Evolutionary conservation across 2,888 invertebrate genomes (phyloP).

Genomic region (Eumerus sabulonum): DNA sequence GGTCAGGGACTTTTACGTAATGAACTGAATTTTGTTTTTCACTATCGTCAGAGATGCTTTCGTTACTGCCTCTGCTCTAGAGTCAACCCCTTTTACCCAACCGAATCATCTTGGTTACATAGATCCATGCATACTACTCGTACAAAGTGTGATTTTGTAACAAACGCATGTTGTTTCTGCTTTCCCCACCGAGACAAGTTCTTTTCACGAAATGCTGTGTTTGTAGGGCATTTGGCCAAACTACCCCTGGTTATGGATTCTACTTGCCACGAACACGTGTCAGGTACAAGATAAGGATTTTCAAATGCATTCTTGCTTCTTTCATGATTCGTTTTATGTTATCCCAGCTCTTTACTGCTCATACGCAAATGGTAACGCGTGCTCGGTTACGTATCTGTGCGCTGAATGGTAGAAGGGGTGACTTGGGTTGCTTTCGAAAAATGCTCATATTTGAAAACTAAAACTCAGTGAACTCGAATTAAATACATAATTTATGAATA

Average conservation of each 20-base stretch:
- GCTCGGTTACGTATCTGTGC: too few species aligned
- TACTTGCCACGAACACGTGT: too few species aligned
- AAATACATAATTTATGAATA: background rate
- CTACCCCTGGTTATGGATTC: conserved; percentile 8
- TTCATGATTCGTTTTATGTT: background rate
- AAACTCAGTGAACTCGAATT: conserved; percentile 6
- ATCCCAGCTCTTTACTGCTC: too few species aligned
- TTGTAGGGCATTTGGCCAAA: conserved; percentile 30
- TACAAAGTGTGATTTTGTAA: too few species aligned
- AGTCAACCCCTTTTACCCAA: too few species aligned
- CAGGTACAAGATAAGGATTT: background rate
- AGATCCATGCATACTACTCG: too few species aligned
- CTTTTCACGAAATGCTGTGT: background rate
- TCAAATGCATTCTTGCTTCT: background rate
- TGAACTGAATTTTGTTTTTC: conserved; percentile 45
- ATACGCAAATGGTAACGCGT: too few species aligned
- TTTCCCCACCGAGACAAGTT: background rate
- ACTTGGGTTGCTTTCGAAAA: too few species aligned
- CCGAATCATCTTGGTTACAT: too few species aligned
- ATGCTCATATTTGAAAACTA: background rate
- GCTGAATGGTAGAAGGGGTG: too few species aligned
- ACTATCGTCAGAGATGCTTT: conserved; percentile 19
- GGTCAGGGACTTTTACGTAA: conserved; percentile 51
- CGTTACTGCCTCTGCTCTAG: background rate
- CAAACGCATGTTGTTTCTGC: conserved; percentile 5